Evolutionary conservation across 1,140 invertebrate genomes (phyloP).

Genomic region (Mercenaria mercenaria): DNA sequence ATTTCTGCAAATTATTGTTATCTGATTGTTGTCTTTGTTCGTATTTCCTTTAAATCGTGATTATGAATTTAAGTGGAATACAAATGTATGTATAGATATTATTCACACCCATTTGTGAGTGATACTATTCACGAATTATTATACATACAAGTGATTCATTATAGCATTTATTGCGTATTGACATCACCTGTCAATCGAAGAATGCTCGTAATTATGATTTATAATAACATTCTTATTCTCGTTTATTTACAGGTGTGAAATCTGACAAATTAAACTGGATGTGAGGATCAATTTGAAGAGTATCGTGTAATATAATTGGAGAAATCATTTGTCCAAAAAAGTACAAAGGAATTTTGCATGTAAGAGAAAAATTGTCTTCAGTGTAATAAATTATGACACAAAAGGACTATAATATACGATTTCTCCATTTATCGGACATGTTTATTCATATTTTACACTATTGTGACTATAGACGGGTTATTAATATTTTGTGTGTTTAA

Average conservation of each 20-base stretch:
- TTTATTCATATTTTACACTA: slow-evolving; percentile 28
- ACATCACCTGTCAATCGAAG: slow-evolving; percentile 24
- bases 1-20: background rate
- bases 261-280: background rate
- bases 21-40: background rate
- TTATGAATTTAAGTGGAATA: background rate
- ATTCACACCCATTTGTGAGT: background rate
- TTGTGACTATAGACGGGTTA: slow-evolving; percentile 8
- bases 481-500: slow-evolving; percentile 28
- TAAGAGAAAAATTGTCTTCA: background rate
- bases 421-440: background rate
- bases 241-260: slow-evolving; percentile 11
- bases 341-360: background rate
- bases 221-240: background rate
- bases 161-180: background rate
- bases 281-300: background rate
- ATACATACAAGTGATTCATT: background rate
- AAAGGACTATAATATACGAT: slow-evolving; percentile 22
- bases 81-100: background rate
- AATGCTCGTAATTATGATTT: slow-evolving; percentile 33
- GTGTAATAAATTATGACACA: slow-evolving; percentile 16
- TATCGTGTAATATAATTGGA: background rate
- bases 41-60: background rate
- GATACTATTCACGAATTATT: slow-evolving; percentile 10
- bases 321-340: background rate